Evolutionary conservation across 2,888 invertebrate species (phyloP).

Genomic region (Conus canariensis): DNA sequence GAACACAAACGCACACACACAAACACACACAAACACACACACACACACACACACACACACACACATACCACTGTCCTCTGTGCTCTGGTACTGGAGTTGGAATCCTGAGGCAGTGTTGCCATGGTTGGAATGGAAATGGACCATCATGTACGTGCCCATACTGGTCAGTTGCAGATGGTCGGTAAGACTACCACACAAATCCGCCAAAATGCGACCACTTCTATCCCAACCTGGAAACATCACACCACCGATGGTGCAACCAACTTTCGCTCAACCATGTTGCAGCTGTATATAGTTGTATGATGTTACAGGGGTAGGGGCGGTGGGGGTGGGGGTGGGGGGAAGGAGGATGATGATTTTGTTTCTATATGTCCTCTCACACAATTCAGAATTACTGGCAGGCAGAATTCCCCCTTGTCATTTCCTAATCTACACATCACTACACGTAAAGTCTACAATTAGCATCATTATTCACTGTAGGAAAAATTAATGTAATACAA

Average conservation of each 20-base stretch:
- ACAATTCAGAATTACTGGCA: no score
- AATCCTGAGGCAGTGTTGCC: not conserved
- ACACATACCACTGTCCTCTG: not conserved
- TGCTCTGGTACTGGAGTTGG: not conserved
- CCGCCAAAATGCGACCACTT: not conserved
- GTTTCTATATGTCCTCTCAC: no score
- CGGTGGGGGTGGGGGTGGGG: no score
- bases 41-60: no score
- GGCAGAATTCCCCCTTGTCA: no score
- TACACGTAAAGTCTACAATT: no score
- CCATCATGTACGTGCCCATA: not conserved
- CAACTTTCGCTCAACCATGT: not conserved
- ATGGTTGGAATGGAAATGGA: slow-evolving; percentile 23
- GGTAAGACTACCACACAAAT: slow-evolving; percentile 2
- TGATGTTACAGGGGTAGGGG: no score
- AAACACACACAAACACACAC: not conserved
- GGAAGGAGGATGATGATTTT: no score
- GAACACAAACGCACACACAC: not conserved
- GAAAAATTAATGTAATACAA: no score
- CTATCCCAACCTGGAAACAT: not conserved
- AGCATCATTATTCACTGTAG: no score
- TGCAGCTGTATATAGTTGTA: not conserved
- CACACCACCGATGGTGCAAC: not conserved
- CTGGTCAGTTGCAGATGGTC: not conserved
- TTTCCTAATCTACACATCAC: no score